Evolutionary conservation across 2,113 vertebrate species (phyloP).

Genomic region (Panthera uncia): DNA sequence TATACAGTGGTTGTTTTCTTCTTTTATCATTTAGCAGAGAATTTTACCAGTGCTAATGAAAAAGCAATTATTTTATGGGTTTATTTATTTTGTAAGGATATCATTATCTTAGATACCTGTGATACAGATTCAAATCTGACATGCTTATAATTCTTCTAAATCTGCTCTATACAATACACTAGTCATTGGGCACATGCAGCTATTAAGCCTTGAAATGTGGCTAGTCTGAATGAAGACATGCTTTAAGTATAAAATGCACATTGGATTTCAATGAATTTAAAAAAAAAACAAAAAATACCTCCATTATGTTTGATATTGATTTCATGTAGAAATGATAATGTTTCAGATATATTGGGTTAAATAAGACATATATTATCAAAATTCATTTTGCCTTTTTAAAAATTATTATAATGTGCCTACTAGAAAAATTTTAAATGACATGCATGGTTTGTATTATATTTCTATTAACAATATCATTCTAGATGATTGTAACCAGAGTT

Average conservation of each 20-base stretch:
- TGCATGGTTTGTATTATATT: not conserved
- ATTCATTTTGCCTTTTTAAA: not conserved
- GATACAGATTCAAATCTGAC: not conserved
- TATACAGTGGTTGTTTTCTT: not conserved
- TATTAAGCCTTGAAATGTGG: not conserved
- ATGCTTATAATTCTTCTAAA: not conserved
- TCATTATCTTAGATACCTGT: not conserved
- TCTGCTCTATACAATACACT: not conserved
- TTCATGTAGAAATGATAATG: not conserved
- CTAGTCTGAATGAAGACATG: not conserved
- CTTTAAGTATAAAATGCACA: not conserved
- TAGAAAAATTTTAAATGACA: not conserved
- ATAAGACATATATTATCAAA: not conserved
- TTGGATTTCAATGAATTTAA: not conserved
- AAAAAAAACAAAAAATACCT: not conserved
- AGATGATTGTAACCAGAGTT: not conserved
- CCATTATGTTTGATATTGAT: not conserved
- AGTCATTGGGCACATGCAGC: fast-evolving
- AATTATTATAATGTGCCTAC: not conserved
- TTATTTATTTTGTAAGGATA: not conserved
- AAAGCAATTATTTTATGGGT: not conserved
- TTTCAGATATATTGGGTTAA: not conserved
- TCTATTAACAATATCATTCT: not conserved
- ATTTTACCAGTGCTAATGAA: not conserved
- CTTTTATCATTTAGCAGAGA: not conserved